Conservation (phyloP, 2,113 vertebrate species). For the Sylvietta virens region DNA sequence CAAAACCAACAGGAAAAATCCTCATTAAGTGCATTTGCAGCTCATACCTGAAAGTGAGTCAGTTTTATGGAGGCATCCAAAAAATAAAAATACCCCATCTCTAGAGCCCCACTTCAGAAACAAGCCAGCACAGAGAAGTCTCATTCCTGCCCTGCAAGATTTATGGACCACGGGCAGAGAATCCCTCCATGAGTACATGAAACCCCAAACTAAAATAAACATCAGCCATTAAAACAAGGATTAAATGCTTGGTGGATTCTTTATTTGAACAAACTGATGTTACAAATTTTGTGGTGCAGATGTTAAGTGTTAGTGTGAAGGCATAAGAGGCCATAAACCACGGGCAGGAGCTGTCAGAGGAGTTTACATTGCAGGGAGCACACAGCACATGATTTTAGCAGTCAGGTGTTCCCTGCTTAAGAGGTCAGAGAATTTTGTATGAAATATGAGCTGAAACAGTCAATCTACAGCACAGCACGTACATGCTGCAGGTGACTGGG, state of each 20-base stretch:
- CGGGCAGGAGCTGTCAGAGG: constrained; percentile 23
- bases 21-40: not conserved
- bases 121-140: not conserved
- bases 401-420: constrained; percentile 46
- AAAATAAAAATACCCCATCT: not conserved
- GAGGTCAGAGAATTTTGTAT: constrained; percentile 12
- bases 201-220: constrained; percentile 63
- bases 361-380: constrained; percentile 12
- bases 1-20: not conserved
- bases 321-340: constrained; percentile 49
- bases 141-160: not conserved
- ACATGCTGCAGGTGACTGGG: not conserved
- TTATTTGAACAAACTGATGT: constrained; percentile 49
- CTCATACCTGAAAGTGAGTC: not conserved
- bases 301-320: constrained; percentile 52
- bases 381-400: constrained; percentile 16
- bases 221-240: constrained; percentile 45
- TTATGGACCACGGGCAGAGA: constrained; percentile 17
- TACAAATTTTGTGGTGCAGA: constrained; percentile 40
- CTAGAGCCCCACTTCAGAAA: not conserved
- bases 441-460: constrained; percentile 46
- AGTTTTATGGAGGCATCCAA: not conserved
- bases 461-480: not conserved
- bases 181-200: constrained; percentile 5
- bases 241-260: constrained; percentile 44